Evolutionary conservation across 2,888 invertebrate genomes (phyloP), one percentile per base, ranked within the genome.

Genomic region (Alitta virens): DNA sequence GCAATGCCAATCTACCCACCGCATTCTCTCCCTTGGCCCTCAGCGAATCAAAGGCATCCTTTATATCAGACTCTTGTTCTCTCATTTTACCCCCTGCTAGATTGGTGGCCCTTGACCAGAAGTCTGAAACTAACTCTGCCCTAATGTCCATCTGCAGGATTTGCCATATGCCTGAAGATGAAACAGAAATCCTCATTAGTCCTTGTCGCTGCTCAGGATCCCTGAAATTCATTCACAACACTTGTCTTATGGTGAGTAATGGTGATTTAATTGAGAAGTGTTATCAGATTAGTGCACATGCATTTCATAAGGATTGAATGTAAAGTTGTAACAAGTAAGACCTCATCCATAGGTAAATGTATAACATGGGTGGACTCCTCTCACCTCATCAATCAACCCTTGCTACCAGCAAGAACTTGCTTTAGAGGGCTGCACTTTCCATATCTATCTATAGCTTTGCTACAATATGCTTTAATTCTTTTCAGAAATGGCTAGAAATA

Each of bases 151-250:
- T 84, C 61, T 86, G 86, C 72, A 77, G 85, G 59, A 86, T 86
- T 60, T 86, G 86, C 70, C 85, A 86, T 68, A 67, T 76, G 68
- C 73, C 76, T 1, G 78, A 74, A 16, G 76, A 75, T 63, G 72
- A 73, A 18, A 63, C 63, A 12, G 73, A 75, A 54, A 71, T 81
- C 2, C 78, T 86, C 38, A 84, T 86, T 60, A 81, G 84, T 3
- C 86, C 86, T 0, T 86, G 86, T 70, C 75, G 85, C 43, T 86
- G 86, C 71, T 77, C 84, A 26, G 86, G 86, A 23, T 83, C 85
- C 16, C 79, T 86, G 72, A 79, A 83, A 68, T 84, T 79, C 72
- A 84, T 86, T 40, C 86, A 86, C 71, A 80, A 81, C 63, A 77
- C 80, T 56, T 86, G 86, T 75, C 76, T 86, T 21, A 81, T 84